phyloP scores from a whole-genome alignment of 2,797 vertebrate species.

The Xenops minutus region DNA sequence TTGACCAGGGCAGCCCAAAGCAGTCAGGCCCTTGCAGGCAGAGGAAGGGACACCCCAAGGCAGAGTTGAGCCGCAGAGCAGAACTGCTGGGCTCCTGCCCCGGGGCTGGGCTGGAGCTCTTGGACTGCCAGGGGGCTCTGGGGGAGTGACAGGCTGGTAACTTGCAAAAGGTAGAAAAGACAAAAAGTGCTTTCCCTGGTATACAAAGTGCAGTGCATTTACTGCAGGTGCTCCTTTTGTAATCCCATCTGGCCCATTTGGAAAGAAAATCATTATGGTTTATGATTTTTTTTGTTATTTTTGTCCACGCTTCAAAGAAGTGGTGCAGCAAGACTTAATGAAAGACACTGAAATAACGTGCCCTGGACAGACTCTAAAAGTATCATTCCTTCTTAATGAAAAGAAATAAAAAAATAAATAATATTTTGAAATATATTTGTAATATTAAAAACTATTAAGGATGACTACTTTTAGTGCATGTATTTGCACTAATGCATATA shows the following conservation, averaged over 20 bases:
- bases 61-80: fast-evolving
- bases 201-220: neutral
- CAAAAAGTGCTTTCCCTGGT: neutral
- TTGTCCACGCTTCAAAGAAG: neutral
- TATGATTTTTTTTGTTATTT: neutral
- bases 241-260: neutral
- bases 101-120: fast-evolving
- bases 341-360: neutral
- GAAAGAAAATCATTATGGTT: neutral
- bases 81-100: neutral
- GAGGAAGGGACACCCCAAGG: fast-evolving
- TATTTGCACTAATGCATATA: neutral
- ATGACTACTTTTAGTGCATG: neutral
- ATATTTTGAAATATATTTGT: neutral
- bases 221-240: neutral
- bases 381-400: neutral
- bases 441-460: neutral
- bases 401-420: neutral
- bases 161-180: neutral
- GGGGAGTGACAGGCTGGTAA: fast-evolving
- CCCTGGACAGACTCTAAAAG: neutral
- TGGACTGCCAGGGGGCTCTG: fast-evolving
- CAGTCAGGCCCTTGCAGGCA: neutral
- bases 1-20: neutral
- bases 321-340: neutral